Evolutionary conservation across 2,113 vertebrate species (phyloP).

Genomic region (Apteryx mantelli): DNA sequence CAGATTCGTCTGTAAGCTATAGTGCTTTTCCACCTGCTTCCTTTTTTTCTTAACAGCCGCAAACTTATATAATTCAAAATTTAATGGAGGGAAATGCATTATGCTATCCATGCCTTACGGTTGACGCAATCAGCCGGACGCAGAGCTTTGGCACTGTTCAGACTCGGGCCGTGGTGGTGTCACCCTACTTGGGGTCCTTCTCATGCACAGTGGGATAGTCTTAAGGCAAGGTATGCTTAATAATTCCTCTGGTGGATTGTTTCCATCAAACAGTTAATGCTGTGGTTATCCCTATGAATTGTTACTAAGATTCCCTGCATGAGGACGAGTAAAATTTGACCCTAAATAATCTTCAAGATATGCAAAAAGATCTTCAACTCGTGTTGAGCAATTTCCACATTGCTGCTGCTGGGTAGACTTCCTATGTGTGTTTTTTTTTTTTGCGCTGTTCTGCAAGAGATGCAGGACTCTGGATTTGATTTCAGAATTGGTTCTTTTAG

Average conservation of each 20-base stretch:
- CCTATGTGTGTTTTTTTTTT: accelerated
- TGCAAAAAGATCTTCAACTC: too few relatives aligned
- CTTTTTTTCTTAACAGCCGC: not conserved
- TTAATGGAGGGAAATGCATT: not conserved
- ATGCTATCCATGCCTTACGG: not conserved
- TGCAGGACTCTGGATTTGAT: not conserved
- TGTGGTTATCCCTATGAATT: not conserved
- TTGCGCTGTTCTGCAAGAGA: not conserved
- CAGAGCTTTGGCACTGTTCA: not conserved
- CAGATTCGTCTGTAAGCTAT: not conserved
- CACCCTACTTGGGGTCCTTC: not conserved
- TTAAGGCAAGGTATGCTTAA: not conserved
- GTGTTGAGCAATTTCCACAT: accelerated
- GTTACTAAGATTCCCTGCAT: accelerated
- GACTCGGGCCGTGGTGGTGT: not conserved
- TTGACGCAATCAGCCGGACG: not conserved
- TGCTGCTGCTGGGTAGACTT: not conserved
- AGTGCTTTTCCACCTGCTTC: not conserved
- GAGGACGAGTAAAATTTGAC: not conserved
- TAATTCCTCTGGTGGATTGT: not conserved
- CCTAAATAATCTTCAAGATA: not conserved
- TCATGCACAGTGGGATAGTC: accelerated
- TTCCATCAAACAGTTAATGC: not conserved
- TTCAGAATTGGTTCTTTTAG: not conserved
- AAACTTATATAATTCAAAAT: not conserved